Percentiles rank a stretch among this genome's conserved stretches.
These are phyloP conservation scores for Bambusicola thoracicus DNA, from an alignment of 2,113 vertebrate genomes.

Conservation along the genomic window DNA sequence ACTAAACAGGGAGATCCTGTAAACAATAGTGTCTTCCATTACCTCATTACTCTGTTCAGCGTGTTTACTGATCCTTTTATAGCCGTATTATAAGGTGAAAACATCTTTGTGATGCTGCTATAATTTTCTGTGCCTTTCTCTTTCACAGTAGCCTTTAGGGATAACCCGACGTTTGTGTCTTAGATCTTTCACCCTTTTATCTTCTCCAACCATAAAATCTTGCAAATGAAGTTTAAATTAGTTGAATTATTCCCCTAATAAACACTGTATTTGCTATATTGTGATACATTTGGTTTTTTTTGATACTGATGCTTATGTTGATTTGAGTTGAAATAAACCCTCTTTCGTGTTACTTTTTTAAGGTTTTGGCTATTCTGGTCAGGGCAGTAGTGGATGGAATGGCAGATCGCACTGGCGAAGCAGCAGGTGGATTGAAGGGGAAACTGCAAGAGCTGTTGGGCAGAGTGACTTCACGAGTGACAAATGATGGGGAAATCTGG, in stretches of 20 bases:
- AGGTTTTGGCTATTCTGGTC: conserved; percentile 92
- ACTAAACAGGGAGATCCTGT: neutral
- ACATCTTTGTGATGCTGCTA: neutral
- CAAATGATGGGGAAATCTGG: conserved; percentile 88
- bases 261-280: neutral
- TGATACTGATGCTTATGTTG: neutral
- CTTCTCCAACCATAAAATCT: neutral
- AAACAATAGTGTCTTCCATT: neutral
- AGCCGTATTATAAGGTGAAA: neutral
- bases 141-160: neutral
- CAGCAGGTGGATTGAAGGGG: conserved; percentile 67
- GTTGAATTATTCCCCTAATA: neutral
- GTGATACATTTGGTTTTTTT: neutral
- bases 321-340: neutral
- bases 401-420: conserved; percentile 78
- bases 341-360: neutral
- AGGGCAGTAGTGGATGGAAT: conserved; percentile 82
- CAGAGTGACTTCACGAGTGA: conserved; percentile 88
- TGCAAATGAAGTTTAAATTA: neutral
- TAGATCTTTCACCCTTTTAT: neutral
- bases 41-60: neutral
- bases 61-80: neutral
- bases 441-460: conserved; percentile 91
- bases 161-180: neutral
- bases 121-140: neutral